Evolutionary conservation across 1,140 invertebrate genomes (phyloP), one percentile per base, ranked within the genome.

Genomic region (Drosophila gunungcola): DNA sequence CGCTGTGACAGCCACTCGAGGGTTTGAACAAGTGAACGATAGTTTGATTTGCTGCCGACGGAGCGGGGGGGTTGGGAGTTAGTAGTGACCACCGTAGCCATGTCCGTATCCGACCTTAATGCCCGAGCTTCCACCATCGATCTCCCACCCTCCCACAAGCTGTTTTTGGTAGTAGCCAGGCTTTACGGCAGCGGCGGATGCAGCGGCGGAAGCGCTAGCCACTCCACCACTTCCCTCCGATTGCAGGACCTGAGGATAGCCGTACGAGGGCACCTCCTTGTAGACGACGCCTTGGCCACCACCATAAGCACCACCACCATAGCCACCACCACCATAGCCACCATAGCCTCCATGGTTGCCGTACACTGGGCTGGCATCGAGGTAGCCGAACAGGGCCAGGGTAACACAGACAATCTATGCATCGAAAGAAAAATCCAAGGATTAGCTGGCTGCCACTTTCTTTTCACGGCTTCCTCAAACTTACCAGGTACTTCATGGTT

Each of bases 401-500:
- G 60, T 63, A 45, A 79, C 52, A 58, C 78, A 80, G 12, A 64
- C 73, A 34, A 84, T 64, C 84, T 89, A 29, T 12, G 21, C 69
- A 21, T 21, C 16, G 43, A 4, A 4, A 13, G 12, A 4, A 4
- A 25, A 13, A 41, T 55, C 6, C 12, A 3, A 56, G 69, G 68
- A 81, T 86, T 70, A 88, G 73, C 46, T 21, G 11, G 39, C 29
- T 39, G 38, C 53, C 54, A 42, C 27, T 42, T 69, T 38, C 48
- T 56, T 51, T 7, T 2, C 0, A 1, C 1, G 27, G 6, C 7
- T 16, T 6, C 25, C 7, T 73, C 16, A 38, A 79, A 80, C 84
- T 90, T 84, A 89, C 85, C 85, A 89, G 84, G 80, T 80, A 89
- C 77, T 89, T 89, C 84, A 89, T 89, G 77, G 69, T 78, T 86